Base-by-base conservation (phyloP, 2,113 vertebrate genomes). In the Peromyscus polionotus region DNA sequence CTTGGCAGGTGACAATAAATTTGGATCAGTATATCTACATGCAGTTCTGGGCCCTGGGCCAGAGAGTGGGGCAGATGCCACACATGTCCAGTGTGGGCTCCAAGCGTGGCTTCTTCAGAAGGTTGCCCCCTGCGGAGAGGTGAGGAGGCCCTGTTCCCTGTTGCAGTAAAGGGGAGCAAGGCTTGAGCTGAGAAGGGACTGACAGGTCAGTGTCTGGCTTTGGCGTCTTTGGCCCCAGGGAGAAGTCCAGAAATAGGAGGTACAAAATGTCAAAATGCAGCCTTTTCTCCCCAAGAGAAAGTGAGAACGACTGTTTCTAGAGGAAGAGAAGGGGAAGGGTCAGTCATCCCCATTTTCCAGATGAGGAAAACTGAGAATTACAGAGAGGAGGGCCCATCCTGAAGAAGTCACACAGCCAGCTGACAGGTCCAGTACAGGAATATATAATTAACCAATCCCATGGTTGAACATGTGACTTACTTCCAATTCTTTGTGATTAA, bases 1-100 rank as follows among this genome's bases (percentile, higher is more conserved):
- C 45, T 84, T 39, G 81, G 65, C 97, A 98, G 98, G 98, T 98
- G 83, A 97, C 95, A 31, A 85, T 98, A 36, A 98, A 98, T 84
- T 93, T 98, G 96, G 98, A 98, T 68, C 98, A 98, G 61, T 98
- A 98, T 4, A 94, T 98, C 94, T 98, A 98, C 92, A 98, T 98
- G 57, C 96, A 94, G 3, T 98, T 98, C 97, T 98, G 98, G 98
- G 98, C 98, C 48, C 97, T 98, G 76, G 98, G 98, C 91, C 98
- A 98, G 92, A 95, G 98, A 51, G 75, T 98, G 0, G 98, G 98
- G 73, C 97, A 94, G 45, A 96, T 98, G 70, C 96, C 98, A 14
- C 96, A 61, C 1, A 97, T 97, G 93, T 95, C 98, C 94, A 97
- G 90, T 36, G 75, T 97, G 94, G 97, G 95, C 70, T 95, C 96